Evolutionary conservation across 1,140 invertebrate species (phyloP), one percentile per base, ranked within the genome.

Genomic region (Cotesia vestalis): DNA sequence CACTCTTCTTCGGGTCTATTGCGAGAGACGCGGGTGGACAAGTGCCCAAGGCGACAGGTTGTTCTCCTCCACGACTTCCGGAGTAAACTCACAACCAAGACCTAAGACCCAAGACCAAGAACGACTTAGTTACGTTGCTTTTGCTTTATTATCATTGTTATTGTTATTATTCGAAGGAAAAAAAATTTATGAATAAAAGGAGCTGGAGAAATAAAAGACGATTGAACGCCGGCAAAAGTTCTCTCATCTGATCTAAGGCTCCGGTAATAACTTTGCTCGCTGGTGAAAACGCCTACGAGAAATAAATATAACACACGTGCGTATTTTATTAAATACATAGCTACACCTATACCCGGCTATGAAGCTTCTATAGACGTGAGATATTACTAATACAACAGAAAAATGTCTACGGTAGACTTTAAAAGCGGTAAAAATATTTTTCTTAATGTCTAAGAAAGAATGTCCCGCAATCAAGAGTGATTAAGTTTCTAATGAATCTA

Each of bases 401-500:
- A 46, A 46, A 46, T 46, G 11, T 46, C 6, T 11, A 46, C 40
- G 40, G 40, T 46, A 46, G 6, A 46, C n/a, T 55, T 55, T 55
- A 55, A 55, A 55, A 55, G 5, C 12, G 17, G 17, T 5, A 55
- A n/a, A 55, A 59, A 2, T 20, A 59, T 20, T 59, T 36, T 62
- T 62, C n/a, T 62, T 62, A 20, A 11, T 27, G 11, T 61, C 34
- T n/a, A 27, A n/a, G 8, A 27, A 36, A 38, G 36, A 67, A 67
- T 67, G 27, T 67, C 66, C 27, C 53, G 3, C 20, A 27, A 36
- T n/a, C 53, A 9, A 46, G 38, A 17, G 64, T 66, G 59, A 60
- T 69, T 69, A 61, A 69, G 55, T 61, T 60, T 60, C 36, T 69
- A 60, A 69, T 61, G 55, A 69, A 61, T 60, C 55, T 60, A 69